Evolutionary conservation across 2,113 vertebrate genomes (phyloP).

Genomic region (Mesitornis unicolor): DNA sequence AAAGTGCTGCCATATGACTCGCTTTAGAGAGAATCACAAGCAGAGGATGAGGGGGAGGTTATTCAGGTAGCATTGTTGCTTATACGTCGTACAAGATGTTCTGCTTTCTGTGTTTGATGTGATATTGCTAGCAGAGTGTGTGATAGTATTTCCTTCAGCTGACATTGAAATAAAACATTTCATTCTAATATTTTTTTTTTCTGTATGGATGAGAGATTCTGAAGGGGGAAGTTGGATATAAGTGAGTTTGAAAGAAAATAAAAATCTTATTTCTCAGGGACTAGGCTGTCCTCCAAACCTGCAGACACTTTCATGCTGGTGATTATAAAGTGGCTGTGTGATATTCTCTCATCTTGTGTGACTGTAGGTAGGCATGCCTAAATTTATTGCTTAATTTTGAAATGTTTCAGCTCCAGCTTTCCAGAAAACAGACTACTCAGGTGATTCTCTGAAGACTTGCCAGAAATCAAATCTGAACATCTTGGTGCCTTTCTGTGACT

Average conservation of each 20-base stretch:
- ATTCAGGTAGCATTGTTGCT: conserved; percentile 29
- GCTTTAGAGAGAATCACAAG: conserved; percentile 45
- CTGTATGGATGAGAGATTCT: neutral
- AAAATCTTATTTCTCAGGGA: neutral
- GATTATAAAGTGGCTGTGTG: neutral
- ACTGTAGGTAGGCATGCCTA: neutral
- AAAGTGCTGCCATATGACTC: conserved; percentile 60
- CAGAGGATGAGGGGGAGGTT: neutral
- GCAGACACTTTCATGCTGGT: neutral
- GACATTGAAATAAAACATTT: neutral
- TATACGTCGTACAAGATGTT: neutral
- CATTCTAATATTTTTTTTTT: neutral
- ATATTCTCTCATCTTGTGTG: neutral
- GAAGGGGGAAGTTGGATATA: neutral
- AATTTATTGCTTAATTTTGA: neutral
- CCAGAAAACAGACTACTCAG: neutral
- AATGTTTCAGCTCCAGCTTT: neutral
- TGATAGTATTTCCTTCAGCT: neutral
- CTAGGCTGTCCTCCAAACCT: neutral
- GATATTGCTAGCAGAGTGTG: neutral
- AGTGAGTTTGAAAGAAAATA: neutral
- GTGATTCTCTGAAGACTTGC: neutral
- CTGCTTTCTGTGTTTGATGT: conserved; percentile 35
- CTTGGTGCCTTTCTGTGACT: neutral
- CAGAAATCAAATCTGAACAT: neutral